Evolutionary conservation across 2,113 vertebrate genomes (phyloP).

Genomic region (Narcine bancroftii): DNA sequence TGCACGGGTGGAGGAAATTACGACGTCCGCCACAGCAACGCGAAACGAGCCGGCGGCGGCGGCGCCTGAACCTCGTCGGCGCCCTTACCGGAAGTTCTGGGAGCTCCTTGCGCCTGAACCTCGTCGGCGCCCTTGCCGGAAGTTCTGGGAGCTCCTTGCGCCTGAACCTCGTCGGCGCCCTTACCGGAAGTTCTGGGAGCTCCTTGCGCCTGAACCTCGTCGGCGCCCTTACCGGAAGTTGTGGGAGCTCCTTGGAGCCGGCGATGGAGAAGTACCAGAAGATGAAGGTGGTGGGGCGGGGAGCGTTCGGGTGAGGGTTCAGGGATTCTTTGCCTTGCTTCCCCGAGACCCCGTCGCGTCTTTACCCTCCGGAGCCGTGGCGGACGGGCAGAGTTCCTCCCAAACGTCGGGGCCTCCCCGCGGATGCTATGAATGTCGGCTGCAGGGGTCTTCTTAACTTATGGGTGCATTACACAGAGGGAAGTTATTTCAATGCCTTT

Average conservation of each 20-base stretch:
- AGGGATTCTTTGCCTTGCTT: too few relatives aligned
- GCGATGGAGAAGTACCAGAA: conserved; percentile 94
- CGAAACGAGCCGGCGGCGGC: not conserved
- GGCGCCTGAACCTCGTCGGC: not conserved
- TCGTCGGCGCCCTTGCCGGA: not conserved
- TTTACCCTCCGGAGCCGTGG: too few relatives aligned
- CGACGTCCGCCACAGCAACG: not conserved
- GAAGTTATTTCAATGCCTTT: too few relatives aligned
- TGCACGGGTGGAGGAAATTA: too few relatives aligned
- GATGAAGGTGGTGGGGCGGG: conserved; percentile 91
- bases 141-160: conserved; percentile 43
- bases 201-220: conserved; percentile 12
- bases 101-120: conserved; percentile 40
- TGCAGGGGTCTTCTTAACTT: too few relatives aligned
- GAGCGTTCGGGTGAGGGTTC: conserved; percentile 84
- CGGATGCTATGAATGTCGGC: too few relatives aligned
- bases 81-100: conserved; percentile 26
- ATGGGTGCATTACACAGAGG: too few relatives aligned
- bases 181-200: conserved; percentile 40
- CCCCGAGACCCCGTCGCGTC: too few relatives aligned
- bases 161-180: not conserved
- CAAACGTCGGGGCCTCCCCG: too few relatives aligned
- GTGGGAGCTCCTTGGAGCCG: conserved; percentile 42
- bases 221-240: not conserved
- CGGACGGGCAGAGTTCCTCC: too few relatives aligned